Evolutionary conservation across 2,797 vertebrate species (phyloP), one percentile per base, ranked within the genome.

Genomic region (Sebastes cheni): DNA sequence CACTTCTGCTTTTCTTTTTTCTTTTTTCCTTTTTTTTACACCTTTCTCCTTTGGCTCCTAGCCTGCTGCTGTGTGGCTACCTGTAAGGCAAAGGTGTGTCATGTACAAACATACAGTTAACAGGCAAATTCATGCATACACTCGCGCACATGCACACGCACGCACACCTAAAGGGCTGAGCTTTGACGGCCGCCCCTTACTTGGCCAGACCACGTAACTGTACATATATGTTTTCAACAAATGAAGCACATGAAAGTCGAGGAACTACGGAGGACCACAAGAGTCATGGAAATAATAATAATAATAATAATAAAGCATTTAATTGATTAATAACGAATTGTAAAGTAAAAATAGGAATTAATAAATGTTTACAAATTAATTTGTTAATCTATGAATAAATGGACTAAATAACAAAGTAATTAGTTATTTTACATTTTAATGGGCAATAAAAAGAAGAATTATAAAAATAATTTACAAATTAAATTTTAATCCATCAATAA

Each of bases 1-100:
- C 88, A 81, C 79, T 85, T 87, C 61, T 77, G 22, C 60, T 66
- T 65, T 42, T 62, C 27, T 10, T 46, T 32, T 2, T 11, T n/a
- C 34, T 32, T 10, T 36, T 55, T 29, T 6, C 23, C 1, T n/a
- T n/a, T 46, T 46, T n/a, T 22, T 36, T 25, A 9, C 32, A 2
- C n/a, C 78, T 77, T 85, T 85, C 86, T 90, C 92, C 84, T 95
- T 94, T 94, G 92, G 93, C 91, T 92, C 87, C 86, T 87, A 92
- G 93, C 76, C 94, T 92, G 90, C 92, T 94, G 94, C 88, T 93
- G 91, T 82, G 87, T 92, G 85, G 80, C 92, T 83, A 92, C 90
- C 92, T 88, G 91, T 95, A 95, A 95, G 94, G 94, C 94, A 94
- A 92, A 92, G 85, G 92, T 95, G 92, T 94, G 86, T 93, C 90